A percentile compares a stretch with the other conserved stretches of the same genome.
Conservation (phyloP, 1,140 invertebrate genomes). For the Rhynchophorus ferrugineus region DNA sequence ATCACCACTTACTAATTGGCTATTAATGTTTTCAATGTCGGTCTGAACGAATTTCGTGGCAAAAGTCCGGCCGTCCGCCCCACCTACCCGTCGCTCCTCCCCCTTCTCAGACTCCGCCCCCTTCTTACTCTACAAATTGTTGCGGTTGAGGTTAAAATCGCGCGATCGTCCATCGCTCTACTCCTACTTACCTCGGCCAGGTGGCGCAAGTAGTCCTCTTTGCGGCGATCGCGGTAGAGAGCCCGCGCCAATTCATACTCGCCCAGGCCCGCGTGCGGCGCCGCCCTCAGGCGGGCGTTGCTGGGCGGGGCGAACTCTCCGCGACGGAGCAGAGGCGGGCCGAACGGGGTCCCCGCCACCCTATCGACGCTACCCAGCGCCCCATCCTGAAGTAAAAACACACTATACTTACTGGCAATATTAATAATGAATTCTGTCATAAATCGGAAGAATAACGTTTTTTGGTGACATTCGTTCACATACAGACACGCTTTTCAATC, state of each 20-base stretch:
- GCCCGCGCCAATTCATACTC: slow-evolving; percentile 47
- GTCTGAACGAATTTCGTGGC: slow-evolving; percentile 35
- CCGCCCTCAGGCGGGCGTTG: slow-evolving; percentile 36
- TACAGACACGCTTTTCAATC: too few species aligned
- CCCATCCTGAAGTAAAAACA: slow-evolving; percentile 9
- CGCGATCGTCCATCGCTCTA: too few species aligned
- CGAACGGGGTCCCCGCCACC: slow-evolving; percentile 6
- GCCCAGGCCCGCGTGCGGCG: slow-evolving; percentile 47
- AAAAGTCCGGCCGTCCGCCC: too few species aligned
- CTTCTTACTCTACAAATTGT: not conserved
- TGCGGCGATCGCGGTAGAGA: slow-evolving; percentile 43
- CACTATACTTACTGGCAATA: not conserved
- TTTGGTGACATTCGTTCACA: not conserved
- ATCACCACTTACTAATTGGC: slow-evolving; percentile 29
- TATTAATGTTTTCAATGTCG: slow-evolving; percentile 37
- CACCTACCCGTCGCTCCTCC: too few species aligned
- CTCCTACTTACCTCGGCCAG: slow-evolving; percentile 46
- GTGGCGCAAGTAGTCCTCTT: slow-evolving; percentile 47
- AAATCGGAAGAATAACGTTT: not conserved
- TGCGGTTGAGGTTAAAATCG: too few species aligned
- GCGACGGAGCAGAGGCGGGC: slow-evolving; percentile 45
- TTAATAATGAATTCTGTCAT: not conserved
- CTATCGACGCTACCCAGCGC: not conserved
- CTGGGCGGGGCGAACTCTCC: slow-evolving; percentile 49
- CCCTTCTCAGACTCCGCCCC: slow-evolving; percentile 6